Evolutionary conservation across 1,140 invertebrate species (phyloP).

Genomic region (Pseudomyrmex pallidus): DNA sequence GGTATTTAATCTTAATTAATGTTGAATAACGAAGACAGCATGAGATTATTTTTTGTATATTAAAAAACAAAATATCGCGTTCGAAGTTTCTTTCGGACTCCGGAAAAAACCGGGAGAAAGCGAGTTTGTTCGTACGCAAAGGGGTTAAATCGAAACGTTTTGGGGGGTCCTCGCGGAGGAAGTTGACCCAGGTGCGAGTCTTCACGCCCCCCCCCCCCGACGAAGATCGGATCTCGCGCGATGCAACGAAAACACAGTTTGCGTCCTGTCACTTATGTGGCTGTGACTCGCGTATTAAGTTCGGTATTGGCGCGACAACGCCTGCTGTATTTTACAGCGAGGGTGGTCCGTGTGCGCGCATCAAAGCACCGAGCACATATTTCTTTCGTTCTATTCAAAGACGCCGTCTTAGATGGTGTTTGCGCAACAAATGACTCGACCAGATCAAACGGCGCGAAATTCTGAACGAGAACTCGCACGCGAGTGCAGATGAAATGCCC

Average conservation of each 20-base stretch:
- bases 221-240: constrained; percentile 72
- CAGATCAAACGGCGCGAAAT: constrained; percentile 47
- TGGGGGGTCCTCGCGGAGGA: constrained; percentile 80
- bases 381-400: constrained; percentile 51
- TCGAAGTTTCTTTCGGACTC: background rate
- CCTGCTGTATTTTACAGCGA: constrained; percentile 63
- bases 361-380: constrained; percentile 60
- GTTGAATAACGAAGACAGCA: too few relatives aligned
- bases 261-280: constrained; percentile 67
- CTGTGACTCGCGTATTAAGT: constrained; percentile 70
- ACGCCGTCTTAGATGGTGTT: constrained; percentile 21
- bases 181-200: constrained; percentile 83
- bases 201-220: too few relatives aligned
- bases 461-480: constrained; percentile 1
- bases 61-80: background rate
- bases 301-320: constrained; percentile 57
- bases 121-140: constrained; percentile 31
- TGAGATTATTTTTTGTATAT: too few relatives aligned
- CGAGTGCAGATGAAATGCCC: constrained; percentile 7
- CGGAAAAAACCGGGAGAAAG: constrained; percentile 16
- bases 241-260: constrained; percentile 76
- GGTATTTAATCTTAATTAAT: too few relatives aligned
- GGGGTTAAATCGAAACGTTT: constrained; percentile 69
- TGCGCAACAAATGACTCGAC: constrained; percentile 45
- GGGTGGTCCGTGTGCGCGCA: constrained; percentile 76